Evolutionary conservation across 2,113 vertebrate species (phyloP).

Genomic region (Triplophysa rosa): DNA sequence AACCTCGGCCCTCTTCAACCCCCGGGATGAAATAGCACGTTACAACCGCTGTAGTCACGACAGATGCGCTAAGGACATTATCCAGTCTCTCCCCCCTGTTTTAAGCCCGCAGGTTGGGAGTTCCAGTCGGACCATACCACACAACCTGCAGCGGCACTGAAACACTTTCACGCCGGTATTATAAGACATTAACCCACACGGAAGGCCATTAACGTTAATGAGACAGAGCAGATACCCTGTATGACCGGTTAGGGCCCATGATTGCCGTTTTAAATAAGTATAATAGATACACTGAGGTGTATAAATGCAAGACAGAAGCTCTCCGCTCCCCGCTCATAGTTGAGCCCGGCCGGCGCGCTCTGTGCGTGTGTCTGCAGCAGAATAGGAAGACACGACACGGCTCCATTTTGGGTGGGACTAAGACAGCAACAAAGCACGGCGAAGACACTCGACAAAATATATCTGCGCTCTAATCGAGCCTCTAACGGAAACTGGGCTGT

Average conservation of each 20-base stretch:
- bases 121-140: constrained; percentile 84
- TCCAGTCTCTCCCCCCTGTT: constrained; percentile 63
- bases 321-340: constrained; percentile 74
- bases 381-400: constrained; percentile 70
- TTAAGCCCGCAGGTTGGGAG: constrained; percentile 76
- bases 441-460: constrained; percentile 63
- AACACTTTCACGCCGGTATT: constrained; percentile 58
- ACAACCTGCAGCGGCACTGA: constrained; percentile 69
- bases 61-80: background rate
- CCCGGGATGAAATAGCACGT: background rate
- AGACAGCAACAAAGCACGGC: constrained; percentile 73
- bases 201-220: constrained; percentile 5
- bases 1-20: background rate
- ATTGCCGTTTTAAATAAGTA: constrained; percentile 4
- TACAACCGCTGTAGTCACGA: background rate
- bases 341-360: constrained; percentile 70
- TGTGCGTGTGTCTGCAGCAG: constrained; percentile 59
- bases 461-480: constrained; percentile 38
- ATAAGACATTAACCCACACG: constrained; percentile 47
- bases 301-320: constrained; percentile 55
- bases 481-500: constrained; percentile 4
- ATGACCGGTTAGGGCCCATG: background rate
- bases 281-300: constrained; percentile 21
- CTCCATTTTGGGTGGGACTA: constrained; percentile 94
- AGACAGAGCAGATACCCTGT: background rate